phyloP scores from a whole-genome alignment of 2,888 invertebrate species.

The Xiphydria camelus region DNA sequence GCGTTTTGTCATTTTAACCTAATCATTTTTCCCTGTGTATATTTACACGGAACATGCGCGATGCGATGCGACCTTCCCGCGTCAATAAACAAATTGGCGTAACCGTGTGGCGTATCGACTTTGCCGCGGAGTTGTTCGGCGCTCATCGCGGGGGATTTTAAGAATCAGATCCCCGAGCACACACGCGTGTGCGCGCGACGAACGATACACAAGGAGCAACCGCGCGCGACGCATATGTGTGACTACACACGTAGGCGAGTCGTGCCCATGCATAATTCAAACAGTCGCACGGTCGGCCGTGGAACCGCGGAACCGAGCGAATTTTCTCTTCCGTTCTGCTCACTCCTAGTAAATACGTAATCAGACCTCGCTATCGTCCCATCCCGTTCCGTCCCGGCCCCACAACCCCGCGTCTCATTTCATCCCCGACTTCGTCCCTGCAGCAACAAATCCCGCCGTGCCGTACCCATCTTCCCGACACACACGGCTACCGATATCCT shows the following conservation, averaged over 20 bases:
- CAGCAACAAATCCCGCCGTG: slow-evolving; percentile 6
- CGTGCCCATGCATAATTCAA: slow-evolving; percentile 58
- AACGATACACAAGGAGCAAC: slow-evolving; percentile 47
- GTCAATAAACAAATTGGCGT: too few relatives aligned
- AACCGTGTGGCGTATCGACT: too few relatives aligned
- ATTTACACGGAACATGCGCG: too few relatives aligned
- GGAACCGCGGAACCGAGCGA: slow-evolving; percentile 49
- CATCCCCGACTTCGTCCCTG: slow-evolving; percentile 8
- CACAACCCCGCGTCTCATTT: slow-evolving; percentile 11
- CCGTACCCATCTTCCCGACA: slow-evolving; percentile 16
- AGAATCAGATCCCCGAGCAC: slow-evolving; percentile 50
- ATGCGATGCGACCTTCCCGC: too few relatives aligned
- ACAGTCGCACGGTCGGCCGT: slow-evolving; percentile 51
- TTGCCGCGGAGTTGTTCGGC: too few relatives aligned
- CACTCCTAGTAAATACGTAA: slow-evolving; percentile 56
- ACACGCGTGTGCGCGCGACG: slow-evolving; percentile 42
- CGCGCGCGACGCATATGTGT: too few relatives aligned
- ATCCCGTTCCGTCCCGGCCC: slow-evolving; percentile 8
- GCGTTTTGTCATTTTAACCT: too few relatives aligned
- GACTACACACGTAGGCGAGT: slow-evolving; percentile 54
- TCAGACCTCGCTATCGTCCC: slow-evolving; percentile 51
- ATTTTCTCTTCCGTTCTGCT: slow-evolving; percentile 54
- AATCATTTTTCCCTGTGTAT: too few relatives aligned
- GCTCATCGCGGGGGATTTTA: slow-evolving; percentile 35
- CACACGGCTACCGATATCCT: slow-evolving; percentile 34